Conservation (phyloP, 2,888 invertebrate species). For the Drosophila fungiperda region DNA sequence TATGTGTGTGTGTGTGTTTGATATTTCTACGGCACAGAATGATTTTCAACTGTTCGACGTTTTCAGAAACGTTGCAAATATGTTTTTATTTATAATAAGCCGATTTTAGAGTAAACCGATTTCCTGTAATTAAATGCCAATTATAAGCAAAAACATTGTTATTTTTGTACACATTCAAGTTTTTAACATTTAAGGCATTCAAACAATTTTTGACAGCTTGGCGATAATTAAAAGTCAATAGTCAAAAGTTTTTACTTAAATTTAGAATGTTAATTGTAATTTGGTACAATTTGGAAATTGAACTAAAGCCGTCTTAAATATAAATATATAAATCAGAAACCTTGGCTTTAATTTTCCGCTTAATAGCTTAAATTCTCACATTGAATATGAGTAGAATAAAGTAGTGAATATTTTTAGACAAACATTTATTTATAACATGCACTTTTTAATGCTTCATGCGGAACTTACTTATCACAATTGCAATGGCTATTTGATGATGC, state of each 20-base stretch:
- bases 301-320: background rate
- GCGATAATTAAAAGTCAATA: slow-evolving; percentile 21
- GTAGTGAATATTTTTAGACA: background rate
- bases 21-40: slow-evolving; percentile 26
- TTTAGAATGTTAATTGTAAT: background rate
- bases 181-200: slow-evolving; percentile 3
- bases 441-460: background rate
- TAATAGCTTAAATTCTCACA: background rate
- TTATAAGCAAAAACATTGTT: slow-evolving; percentile 22
- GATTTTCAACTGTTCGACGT: slow-evolving; percentile 21
- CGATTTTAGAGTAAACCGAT: slow-evolving; percentile 56
- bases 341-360: background rate
- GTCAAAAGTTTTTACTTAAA: background rate
- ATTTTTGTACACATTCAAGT: background rate
- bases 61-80: slow-evolving; percentile 30
- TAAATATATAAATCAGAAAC: background rate
- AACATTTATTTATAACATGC: background rate
- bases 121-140: slow-evolving; percentile 62
- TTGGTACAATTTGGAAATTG: background rate
- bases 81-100: slow-evolving; percentile 38
- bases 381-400: background rate
- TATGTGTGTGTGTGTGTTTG: slow-evolving; percentile 15
- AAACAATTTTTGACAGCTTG: slow-evolving; percentile 33
- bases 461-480: background rate
- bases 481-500: background rate